phyloP scores from a whole-genome alignment of 2,888 invertebrate species.

The Calliopum simillimum region DNA sequence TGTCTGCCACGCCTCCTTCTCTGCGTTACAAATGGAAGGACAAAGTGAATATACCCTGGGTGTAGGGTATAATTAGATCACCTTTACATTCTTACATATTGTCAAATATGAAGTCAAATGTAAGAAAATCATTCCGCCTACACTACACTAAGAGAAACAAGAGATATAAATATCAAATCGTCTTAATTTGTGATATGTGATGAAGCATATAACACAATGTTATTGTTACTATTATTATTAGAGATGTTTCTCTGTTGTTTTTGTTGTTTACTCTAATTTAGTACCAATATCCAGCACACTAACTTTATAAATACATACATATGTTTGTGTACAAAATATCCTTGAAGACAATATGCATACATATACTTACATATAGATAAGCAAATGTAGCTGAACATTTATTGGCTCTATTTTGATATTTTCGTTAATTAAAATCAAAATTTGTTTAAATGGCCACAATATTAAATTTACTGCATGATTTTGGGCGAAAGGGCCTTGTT shows the following conservation, averaged over 20 bases:
- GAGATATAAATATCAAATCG: constrained; percentile 22
- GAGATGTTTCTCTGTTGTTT: background rate
- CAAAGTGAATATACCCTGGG: no score
- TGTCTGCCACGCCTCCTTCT: no score
- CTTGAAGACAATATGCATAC: constrained; percentile 10
- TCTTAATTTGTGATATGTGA: constrained; percentile 30
- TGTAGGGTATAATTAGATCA: no score
- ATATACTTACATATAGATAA: no score
- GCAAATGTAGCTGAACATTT: constrained; percentile 25
- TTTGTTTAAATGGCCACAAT: constrained; percentile 24
- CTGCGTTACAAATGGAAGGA: no score
- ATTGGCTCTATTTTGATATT: constrained; percentile 28
- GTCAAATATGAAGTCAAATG: no score
- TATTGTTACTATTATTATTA: constrained; percentile 5
- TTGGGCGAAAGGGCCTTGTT: no score
- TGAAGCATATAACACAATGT: constrained; percentile 17
- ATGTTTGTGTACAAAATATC: background rate
- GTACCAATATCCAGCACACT: background rate
- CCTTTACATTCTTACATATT: no score
- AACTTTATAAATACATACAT: background rate
- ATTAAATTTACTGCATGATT: background rate
- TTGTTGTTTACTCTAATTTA: background rate
- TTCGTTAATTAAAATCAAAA: constrained; percentile 33
- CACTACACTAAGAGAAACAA: background rate
- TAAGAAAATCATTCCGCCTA: background rate